Percentiles rank a stretch among this genome's conserved stretches.
These are phyloP conservation scores for Flabesymbios commensalis DNA, from an alignment of 2,888 invertebrate genomes.

Conservation along the genomic window DNA sequence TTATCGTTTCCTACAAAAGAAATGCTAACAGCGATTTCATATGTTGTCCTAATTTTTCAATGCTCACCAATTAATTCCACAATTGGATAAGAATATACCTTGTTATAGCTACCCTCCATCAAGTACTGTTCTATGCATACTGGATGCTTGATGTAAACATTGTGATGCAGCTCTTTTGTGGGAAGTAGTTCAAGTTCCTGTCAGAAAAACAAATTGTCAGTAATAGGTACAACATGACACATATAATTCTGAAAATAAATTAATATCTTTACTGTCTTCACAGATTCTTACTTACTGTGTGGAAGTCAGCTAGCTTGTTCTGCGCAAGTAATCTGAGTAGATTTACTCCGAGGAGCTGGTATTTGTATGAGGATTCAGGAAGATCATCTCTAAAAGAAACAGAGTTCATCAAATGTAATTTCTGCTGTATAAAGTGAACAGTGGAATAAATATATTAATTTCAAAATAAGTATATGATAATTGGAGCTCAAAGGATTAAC, in stretches of 20 bases:
- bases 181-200: conserved; percentile 88
- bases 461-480: no score
- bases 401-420: no score
- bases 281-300: conserved; percentile 69
- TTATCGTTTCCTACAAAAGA: no score
- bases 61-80: no score
- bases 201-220: not conserved
- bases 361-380: conserved; percentile 90
- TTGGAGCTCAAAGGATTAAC: no score
- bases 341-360: conserved; percentile 92
- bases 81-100: no score
- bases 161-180: conserved; percentile 86
- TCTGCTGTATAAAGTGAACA: no score
- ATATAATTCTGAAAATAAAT: not conserved
- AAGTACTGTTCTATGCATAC: conserved; percentile 95
- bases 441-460: no score
- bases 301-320: conserved; percentile 97
- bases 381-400: conserved; percentile 74
- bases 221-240: not conserved
- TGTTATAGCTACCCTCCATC: conserved; percentile 99
- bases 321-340: conserved; percentile 90
- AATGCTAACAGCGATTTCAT: no score
- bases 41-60: no score
- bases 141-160: conserved; percentile 92
- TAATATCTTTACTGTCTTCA: not conserved